Evolutionary conservation across 2,888 invertebrate genomes (phyloP).

Genomic region (Calameuta pallipes): DNA sequence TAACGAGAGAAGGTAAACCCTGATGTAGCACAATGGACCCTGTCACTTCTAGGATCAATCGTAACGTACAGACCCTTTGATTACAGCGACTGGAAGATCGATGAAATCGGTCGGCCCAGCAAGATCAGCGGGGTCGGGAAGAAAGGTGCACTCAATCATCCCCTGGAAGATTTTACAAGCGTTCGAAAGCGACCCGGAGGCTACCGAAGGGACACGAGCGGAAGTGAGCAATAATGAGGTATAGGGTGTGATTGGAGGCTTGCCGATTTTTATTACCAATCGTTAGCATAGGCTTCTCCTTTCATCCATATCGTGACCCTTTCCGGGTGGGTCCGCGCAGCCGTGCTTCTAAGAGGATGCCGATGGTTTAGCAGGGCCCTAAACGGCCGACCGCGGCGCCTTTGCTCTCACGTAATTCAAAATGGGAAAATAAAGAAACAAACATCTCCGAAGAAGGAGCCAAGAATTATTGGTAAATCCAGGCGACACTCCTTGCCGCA

Average conservation of each 20-base stretch:
- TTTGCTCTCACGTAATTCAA: not conserved
- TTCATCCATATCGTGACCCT: not conserved
- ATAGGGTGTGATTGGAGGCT: not conserved
- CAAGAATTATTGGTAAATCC: conserved; percentile 37
- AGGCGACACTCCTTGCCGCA: conserved; percentile 33
- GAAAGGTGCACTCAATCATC: not conserved
- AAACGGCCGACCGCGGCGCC: not conserved
- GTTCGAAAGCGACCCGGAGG: not conserved
- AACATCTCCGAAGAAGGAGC: conserved; percentile 3
- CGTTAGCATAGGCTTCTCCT: not conserved
- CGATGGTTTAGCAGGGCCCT: conserved; percentile 5
- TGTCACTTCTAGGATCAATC: not conserved
- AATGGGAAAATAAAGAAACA: not conserved
- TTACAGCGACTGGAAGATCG: too few species aligned
- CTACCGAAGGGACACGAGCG: not conserved
- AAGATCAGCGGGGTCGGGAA: not conserved
- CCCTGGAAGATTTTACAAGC: not conserved
- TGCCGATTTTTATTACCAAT: conserved; percentile 7
- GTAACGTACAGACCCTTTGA: too few species aligned
- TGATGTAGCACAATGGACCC: not conserved
- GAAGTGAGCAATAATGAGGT: conserved; percentile 1
- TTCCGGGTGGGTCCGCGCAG: not conserved
- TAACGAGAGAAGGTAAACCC: not conserved
- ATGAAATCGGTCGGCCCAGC: not conserved
- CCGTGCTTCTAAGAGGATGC: not conserved